Evolutionary conservation across 2,113 vertebrate genomes (phyloP), one percentile per base, ranked within the genome.

Genomic region (Oceanites oceanicus): DNA sequence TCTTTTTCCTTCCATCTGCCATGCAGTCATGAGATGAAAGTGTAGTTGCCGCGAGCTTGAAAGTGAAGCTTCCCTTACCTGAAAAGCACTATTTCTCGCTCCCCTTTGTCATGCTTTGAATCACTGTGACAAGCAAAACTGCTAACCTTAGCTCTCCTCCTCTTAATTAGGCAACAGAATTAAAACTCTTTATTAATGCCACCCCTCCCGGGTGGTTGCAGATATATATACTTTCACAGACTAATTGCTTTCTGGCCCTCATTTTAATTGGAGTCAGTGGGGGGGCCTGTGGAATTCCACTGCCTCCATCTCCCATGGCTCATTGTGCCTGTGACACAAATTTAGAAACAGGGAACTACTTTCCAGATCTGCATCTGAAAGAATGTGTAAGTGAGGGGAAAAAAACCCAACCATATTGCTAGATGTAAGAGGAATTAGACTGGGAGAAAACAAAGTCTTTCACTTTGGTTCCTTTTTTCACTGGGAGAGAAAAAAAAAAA

Each of bases 121-220:
- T 79, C 86, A 56, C 59, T 77, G 71, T 50, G 79, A 61, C 47
- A 71, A 74, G 36, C 16, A 27, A 90, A 96, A 68, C 49, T 74
- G 53, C 74, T 95, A 93, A 92, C 61, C 66, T 96, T 94, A 92
- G 40, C 67, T 95, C 75, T 82, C 26, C 75, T 82, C 80, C 89
- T 96, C 68, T 96, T 98, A 98, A 98, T 98, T 97, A 98, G 96
- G 93, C 90, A 95, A 92, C 68, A 90, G 92, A 88, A 95, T 95
- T 96, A 96, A 96, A 90, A 87, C 9, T 78, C 92, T 49, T 95
- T 86, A 96, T 92, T 97, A 96, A 96, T 93, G 84, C 49, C 65
- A 73, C 66, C 81, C 88, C 82, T 95, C 92, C 68, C 52, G 1
- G 71, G 90, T 68, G 93, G 82, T 76, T 92, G 92, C 66, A 91